Evolutionary conservation across 2,888 invertebrate genomes (phyloP), one percentile per base, ranked within the genome.

Genomic region (Lagria hirta): DNA sequence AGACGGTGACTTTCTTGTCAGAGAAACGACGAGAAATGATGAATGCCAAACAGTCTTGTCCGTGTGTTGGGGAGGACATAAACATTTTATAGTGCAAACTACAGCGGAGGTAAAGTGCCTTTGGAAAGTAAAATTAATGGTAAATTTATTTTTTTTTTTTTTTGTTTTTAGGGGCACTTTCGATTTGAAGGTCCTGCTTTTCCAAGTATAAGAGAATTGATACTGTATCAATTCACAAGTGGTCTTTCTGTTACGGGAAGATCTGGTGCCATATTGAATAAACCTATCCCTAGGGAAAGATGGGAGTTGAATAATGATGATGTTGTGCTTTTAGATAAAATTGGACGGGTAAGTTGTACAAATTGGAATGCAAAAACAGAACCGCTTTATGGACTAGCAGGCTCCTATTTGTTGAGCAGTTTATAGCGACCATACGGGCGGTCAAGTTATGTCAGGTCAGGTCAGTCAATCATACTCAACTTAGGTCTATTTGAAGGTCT

Each of bases 301-400:
- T 97, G 96, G 96, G 96, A 97, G 66, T 79, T 97, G 1, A 93
- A 92, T 69, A 96, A 97, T 68, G 94, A 96, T 68, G 93, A 96
- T 70, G 93, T 97, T 34, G 81, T 88, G 46, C 75, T 96, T 16
- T 73, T 89, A 40, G 93, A 94, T 58, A 96, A 96, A 77, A 93
- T 97, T 62, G 97, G 96, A 67, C 78, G 91, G 72, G 95, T 95
- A 72, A 78, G 80, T 73, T 8, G 3, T 8, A n/a, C 18, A n/a
- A n/a, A n/a, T n/a, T n/a, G n/a, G n/a, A n/a, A n/a, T n/a, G n/a
- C n/a, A n/a, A n/a, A n/a, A n/a, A n/a, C n/a, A n/a, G n/a, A n/a
- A n/a, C n/a, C n/a, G n/a, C n/a, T n/a, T n/a, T n/a, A n/a, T n/a
- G n/a, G n/a, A n/a, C n/a, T n/a, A n/a, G n/a, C n/a, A n/a, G n/a